A percentile compares a stretch with the other conserved stretches of the same genome.
phyloP scores from a whole-genome alignment of 1,140 invertebrate genomes.

The Lepidotrigona ventralis region DNA sequence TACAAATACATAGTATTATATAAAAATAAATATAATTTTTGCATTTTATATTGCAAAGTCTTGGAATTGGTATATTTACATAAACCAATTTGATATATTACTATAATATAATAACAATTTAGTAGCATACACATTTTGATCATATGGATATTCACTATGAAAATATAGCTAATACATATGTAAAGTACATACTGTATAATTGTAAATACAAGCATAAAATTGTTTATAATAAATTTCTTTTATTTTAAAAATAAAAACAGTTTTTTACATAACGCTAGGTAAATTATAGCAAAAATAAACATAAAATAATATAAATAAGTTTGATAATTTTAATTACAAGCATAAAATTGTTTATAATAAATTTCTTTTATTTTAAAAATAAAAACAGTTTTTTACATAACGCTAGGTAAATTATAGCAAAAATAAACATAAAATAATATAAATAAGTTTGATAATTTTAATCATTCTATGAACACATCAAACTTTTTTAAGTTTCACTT shows the following conservation, averaged over 20 bases:
- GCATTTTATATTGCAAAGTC: conserved; percentile 12
- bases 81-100: not conserved
- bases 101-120: not conserved
- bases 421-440: not conserved
- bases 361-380: not conserved
- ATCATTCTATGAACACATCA: not conserved
- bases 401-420: not conserved
- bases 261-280: too few relatives aligned
- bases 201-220: not conserved
- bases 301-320: not conserved
- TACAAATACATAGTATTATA: not conserved
- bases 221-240: not conserved
- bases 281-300: not conserved
- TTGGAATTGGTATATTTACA: not conserved
- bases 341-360: not conserved
- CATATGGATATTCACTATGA: not conserved
- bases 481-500: not conserved
- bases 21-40: conserved; percentile 13
- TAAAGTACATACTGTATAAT: not conserved
- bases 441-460: not conserved
- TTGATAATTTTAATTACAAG: not conserved
- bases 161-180: not conserved
- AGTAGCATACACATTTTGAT: not conserved
- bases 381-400: not conserved
- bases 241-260: not conserved